Base-by-base conservation (phyloP, 2,113 vertebrate genomes). In the Anas platyrhynchos region DNA sequence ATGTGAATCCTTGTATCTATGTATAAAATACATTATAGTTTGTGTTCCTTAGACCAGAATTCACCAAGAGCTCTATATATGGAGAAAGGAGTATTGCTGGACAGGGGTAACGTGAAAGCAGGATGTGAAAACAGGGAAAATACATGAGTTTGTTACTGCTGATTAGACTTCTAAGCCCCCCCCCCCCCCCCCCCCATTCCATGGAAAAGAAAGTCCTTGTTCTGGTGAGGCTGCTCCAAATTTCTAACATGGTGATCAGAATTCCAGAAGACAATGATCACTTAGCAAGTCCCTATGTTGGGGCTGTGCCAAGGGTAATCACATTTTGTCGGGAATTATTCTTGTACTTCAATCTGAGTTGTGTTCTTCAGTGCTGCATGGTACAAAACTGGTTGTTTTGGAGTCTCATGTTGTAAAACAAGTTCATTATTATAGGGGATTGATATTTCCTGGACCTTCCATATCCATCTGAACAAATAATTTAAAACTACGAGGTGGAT, bases 181-280 rank as follows among this genome's bases (percentile, higher is more conserved):
- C 43, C 38, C 38, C 36, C 36, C 36, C 36, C 1, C 2, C 7
- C 13, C 0, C 13, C 0, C 2, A 23, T 4, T 50, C 15, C 8
- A 3, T 44, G 27, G n/a, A 75, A 61, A 77, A 16, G 10, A 52
- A 86, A 31, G 0, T 16, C 8, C 8, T 61, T 41, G 6, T 16
- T 54, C 29, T 36, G 63, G 10, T 62, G 44, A 69, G 32, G 11
- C 16, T 88, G 11, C 52, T 71, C 21, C n/a, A 50, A 74, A 13
- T 1, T 59, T 86, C 91, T 67, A n/a, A 4, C 3, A 18, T 3
- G 2, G 4, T 29, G 9, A 46, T 34, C 61, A 85, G 50, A 7
- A 0, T 41, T 41, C 41, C 41, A 41, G 41, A 41, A 13, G 41
- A 13, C 41, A 0, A n/a, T 18, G 18, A 9, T 34, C 9, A 26